phyloP scores from a whole-genome alignment of 2,888 invertebrate species.

The Achlya flavicornis region DNA sequence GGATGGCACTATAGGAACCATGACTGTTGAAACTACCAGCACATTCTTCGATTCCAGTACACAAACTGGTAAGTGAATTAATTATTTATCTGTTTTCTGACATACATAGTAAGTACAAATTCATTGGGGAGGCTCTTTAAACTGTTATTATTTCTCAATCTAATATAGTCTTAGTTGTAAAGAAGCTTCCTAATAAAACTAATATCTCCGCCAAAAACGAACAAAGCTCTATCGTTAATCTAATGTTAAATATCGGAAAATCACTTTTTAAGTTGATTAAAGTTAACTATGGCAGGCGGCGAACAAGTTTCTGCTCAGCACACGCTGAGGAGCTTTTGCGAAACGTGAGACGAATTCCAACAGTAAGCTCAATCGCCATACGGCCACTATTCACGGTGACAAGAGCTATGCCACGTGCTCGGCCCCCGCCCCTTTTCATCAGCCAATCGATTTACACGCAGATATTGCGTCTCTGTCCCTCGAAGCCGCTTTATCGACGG shows the following conservation, averaged over 20 bases:
- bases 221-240: background rate
- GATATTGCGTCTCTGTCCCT: slow-evolving; percentile 63
- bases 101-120: background rate
- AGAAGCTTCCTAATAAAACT: background rate
- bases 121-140: too few species aligned
- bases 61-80: slow-evolving; percentile 90
- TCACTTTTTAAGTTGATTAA: slow-evolving; percentile 25
- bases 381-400: slow-evolving; percentile 52
- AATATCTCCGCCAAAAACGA: background rate
- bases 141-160: too few species aligned
- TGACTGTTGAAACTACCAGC: slow-evolving; percentile 96
- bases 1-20: slow-evolving; percentile 95
- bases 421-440: slow-evolving; percentile 72
- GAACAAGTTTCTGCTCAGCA: slow-evolving; percentile 48
- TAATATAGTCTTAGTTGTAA: background rate
- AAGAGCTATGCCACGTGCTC: slow-evolving; percentile 75
- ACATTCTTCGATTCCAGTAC: slow-evolving; percentile 96
- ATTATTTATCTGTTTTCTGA: slow-evolving; percentile 10
- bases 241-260: background rate
- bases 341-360: slow-evolving; percentile 57
- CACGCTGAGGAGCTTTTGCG: slow-evolving; percentile 49
- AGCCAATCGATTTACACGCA: slow-evolving; percentile 76
- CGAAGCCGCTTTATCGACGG: slow-evolving; percentile 73
- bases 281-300: slow-evolving; percentile 28
- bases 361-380: slow-evolving; percentile 56